These are phyloP conservation scores for Gerris lacustris DNA, from an alignment of 2,888 invertebrate genomes.

Conservation along the genomic window DNA sequence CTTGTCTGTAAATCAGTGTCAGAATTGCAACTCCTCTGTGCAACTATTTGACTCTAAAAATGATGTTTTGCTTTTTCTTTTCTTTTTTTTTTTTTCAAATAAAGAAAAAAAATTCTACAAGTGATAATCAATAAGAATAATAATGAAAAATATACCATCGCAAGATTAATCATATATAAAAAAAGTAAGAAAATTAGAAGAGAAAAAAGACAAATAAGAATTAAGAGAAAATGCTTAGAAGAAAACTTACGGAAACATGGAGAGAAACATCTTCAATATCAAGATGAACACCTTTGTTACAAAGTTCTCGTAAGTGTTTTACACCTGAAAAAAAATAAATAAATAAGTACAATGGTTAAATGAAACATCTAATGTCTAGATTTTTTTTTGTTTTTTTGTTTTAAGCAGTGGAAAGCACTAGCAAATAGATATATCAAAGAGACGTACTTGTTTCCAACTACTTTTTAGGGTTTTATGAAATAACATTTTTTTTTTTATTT, in stretches of 20 bases:
- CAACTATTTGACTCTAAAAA: neutral
- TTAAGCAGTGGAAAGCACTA: neutral
- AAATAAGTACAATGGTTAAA: neutral
- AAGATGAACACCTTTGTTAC: slow-evolving; percentile 58
- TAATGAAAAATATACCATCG: too few species aligned
- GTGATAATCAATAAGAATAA: too few species aligned
- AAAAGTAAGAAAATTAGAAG: too few species aligned
- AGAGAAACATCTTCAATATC: slow-evolving; percentile 39
- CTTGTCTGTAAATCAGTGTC: slow-evolving; percentile 7
- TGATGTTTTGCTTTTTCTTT: too few species aligned
- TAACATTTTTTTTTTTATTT: too few species aligned
- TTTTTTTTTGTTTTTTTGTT: too few species aligned
- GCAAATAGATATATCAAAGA: neutral
- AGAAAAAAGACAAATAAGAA: neutral
- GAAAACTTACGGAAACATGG: slow-evolving; percentile 14
- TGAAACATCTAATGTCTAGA: too few species aligned
- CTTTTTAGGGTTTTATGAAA: too few species aligned
- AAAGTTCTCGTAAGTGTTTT: slow-evolving; percentile 45
- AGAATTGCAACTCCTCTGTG: slow-evolving; percentile 6
- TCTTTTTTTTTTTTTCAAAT: too few species aligned
- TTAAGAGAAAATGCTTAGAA: neutral
- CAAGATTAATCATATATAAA: too few species aligned
- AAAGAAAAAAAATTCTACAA: too few species aligned
- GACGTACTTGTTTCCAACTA: too few species aligned
- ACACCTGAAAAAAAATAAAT: slow-evolving; percentile 39